These are phyloP conservation scores for Ibycter americanus DNA, from an alignment of 2,797 vertebrate genomes.

Conservation along the genomic window DNA sequence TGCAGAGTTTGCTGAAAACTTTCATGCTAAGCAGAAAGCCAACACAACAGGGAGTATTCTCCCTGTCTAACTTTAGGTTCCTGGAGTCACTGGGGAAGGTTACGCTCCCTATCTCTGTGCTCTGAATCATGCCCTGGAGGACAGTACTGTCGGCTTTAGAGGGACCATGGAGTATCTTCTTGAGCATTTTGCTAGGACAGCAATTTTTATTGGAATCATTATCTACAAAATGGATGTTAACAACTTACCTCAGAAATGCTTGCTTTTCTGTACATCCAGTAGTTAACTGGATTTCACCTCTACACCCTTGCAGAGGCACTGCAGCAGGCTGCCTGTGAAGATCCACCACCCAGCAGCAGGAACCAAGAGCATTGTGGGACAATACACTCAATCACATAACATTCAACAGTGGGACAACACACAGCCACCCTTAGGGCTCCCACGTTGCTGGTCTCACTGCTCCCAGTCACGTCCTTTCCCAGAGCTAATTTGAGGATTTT, in stretches of 20 bases:
- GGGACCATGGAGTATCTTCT: not conserved
- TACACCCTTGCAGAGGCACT: not conserved
- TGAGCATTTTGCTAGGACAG: not conserved
- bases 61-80: not conserved
- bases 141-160: not conserved
- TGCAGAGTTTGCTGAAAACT: not conserved
- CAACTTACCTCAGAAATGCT: not conserved
- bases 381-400: not conserved
- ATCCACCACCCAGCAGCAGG: not conserved
- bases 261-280: not conserved
- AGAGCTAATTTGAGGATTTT: accelerated
- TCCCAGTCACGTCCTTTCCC: not conserved
- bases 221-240: not conserved
- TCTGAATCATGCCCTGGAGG: not conserved
- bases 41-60: not conserved
- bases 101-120: not conserved
- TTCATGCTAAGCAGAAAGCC: not conserved
- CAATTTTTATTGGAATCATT: not conserved
- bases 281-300: not conserved
- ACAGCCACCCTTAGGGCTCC: not conserved
- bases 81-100: not conserved
- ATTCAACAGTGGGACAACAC: not conserved
- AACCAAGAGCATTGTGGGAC: not conserved
- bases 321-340: not conserved
- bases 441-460: not conserved